Percentiles rank a stretch among this genome's conserved stretches.
Evolutionary conservation across 2,888 invertebrate genomes (phyloP).

Genomic region (Conistra vaccinii): DNA sequence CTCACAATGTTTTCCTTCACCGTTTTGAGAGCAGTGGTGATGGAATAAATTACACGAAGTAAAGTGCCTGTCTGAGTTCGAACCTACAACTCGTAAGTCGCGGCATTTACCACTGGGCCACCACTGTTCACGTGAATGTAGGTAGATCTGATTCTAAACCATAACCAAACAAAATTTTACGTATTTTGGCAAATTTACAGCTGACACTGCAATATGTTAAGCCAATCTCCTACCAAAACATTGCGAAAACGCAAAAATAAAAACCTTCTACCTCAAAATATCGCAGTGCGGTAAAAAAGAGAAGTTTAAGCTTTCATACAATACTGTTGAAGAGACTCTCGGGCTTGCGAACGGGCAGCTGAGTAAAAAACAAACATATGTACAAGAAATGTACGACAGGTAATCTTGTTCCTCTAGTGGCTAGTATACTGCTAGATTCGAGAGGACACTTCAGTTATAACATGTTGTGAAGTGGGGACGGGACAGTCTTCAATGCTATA

Average conservation of each 20-base stretch:
- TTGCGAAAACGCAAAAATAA: slow-evolving; percentile 15
- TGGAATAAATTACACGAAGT: no score
- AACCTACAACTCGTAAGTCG: no score
- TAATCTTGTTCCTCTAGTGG: slow-evolving; percentile 64
- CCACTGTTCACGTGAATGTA: no score
- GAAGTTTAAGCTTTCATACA: slow-evolving; percentile 41
- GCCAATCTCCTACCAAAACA: slow-evolving; percentile 21
- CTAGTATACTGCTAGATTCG: slow-evolving; percentile 43
- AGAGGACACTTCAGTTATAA: slow-evolving; percentile 32
- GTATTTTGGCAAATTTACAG: background rate
- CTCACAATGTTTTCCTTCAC: no score
- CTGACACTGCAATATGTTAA: background rate
- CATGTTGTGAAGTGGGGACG: slow-evolving; percentile 3
- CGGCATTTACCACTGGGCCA: no score
- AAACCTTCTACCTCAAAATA: slow-evolving; percentile 39
- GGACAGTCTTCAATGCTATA: background rate
- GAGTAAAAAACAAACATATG: slow-evolving; percentile 62
- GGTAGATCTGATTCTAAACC: background rate
- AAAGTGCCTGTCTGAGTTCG: no score
- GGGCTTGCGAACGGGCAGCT: slow-evolving; percentile 31
- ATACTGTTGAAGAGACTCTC: slow-evolving; percentile 46
- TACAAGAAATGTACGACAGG: slow-evolving; percentile 65
- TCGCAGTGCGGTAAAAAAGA: slow-evolving; percentile 47
- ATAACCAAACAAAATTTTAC: background rate
- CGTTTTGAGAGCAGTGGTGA: no score